Percentiles rank a stretch among this genome's conserved stretches.
Conservation (phyloP, 2,113 vertebrate genomes). For the Caranx ignobilis region DNA sequence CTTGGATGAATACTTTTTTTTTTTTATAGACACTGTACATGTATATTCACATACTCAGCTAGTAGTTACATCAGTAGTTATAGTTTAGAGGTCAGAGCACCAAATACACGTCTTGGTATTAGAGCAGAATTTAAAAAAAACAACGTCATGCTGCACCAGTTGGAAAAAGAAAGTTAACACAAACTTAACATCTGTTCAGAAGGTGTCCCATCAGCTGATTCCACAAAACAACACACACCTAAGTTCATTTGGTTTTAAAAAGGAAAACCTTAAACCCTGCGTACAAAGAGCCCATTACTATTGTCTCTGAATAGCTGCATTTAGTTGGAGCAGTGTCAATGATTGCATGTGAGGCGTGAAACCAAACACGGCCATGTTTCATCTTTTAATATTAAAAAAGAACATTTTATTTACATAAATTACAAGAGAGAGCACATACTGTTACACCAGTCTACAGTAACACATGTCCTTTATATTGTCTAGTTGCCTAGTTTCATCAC, state of each 20-base stretch:
- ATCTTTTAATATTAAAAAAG: slow-evolving; percentile 79
- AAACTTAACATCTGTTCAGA: slow-evolving; percentile 3
- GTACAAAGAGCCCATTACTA: not conserved
- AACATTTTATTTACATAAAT: slow-evolving; percentile 90
- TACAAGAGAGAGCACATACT: slow-evolving; percentile 81
- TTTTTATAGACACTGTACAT: slow-evolving; percentile 29
- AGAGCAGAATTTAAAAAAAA: not conserved
- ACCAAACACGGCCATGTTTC: slow-evolving; percentile 30
- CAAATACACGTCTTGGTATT: slow-evolving; percentile 20
- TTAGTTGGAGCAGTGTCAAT: not conserved
- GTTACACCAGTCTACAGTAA: slow-evolving; percentile 76
- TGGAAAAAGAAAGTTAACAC: not conserved
- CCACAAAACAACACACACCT: not conserved
- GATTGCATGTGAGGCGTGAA: slow-evolving; percentile 13
- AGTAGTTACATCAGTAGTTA: slow-evolving; percentile 12
- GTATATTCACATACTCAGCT: slow-evolving; percentile 20
- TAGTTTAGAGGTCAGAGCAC: slow-evolving; percentile 12
- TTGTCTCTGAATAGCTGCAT: slow-evolving; percentile 3
- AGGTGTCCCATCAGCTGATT: not conserved
- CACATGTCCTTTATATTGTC: slow-evolving; percentile 69
- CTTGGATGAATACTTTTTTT: slow-evolving; percentile 10
- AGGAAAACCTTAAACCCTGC: too few species aligned
- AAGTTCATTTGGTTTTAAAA: slow-evolving; percentile 21
- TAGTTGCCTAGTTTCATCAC: slow-evolving; percentile 71
- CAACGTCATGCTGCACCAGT: slow-evolving; percentile 11